Percentiles rank a stretch among this genome's conserved stretches.
Evolutionary conservation across 2,888 invertebrate species (phyloP).

Genomic region (Silvanus unidentatus): DNA sequence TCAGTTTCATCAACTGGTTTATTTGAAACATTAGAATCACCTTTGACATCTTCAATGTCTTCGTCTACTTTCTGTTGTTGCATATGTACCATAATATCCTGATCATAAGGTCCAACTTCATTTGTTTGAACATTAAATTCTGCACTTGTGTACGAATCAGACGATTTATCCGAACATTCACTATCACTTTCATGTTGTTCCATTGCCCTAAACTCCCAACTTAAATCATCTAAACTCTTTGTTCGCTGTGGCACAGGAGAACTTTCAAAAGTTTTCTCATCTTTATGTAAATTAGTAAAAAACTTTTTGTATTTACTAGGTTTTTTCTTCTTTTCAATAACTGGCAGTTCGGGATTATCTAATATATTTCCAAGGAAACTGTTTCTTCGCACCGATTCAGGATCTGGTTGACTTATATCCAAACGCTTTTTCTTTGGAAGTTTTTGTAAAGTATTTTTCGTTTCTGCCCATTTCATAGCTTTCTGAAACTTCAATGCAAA

Average conservation of each 20-base stretch:
- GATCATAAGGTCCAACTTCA: constrained; percentile 7
- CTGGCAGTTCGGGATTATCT: constrained; percentile 17
- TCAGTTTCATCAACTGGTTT: constrained; percentile 7
- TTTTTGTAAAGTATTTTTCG: constrained; percentile 30
- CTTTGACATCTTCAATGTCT: no score
- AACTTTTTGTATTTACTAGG: neutral
- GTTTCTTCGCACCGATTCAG: constrained; percentile 32
- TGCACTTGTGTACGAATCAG: constrained; percentile 19
- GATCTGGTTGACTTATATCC: constrained; percentile 33
- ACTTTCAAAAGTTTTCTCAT: constrained; percentile 2
- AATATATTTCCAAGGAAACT: constrained; percentile 24
- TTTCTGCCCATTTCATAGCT: constrained; percentile 31
- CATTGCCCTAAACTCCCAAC: neutral
- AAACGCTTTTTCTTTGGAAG: constrained; percentile 19
- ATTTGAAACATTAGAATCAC: no score
- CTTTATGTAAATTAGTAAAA: neutral
- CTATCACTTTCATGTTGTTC: neutral
- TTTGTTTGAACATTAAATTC: constrained; percentile 25
- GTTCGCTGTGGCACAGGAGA: constrained; percentile 11
- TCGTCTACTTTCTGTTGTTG: neutral
- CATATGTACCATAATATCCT: neutral
- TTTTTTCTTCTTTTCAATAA: neutral
- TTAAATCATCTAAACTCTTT: constrained; percentile 23
- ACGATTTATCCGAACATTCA: neutral
- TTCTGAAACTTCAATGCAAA: constrained; percentile 32